Conservation (phyloP, 2,113 vertebrate species). For the Zosterops pallidus region DNA sequence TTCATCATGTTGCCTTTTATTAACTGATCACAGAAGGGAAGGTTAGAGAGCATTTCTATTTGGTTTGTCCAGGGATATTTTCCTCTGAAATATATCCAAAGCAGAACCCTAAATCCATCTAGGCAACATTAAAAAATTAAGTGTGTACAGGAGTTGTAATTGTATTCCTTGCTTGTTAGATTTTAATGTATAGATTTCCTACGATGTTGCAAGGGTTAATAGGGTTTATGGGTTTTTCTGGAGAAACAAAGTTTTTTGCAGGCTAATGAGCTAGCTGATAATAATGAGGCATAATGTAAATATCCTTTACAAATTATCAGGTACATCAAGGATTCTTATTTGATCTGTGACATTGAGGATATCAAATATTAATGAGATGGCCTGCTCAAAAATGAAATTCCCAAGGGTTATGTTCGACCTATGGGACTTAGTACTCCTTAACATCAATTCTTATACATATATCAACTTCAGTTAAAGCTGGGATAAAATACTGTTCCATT, state of each 20-base stretch:
- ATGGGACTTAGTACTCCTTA: not conserved
- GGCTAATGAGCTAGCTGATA: not conserved
- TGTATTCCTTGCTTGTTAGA: not conserved
- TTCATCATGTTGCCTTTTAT: not conserved
- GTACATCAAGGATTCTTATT: not conserved
- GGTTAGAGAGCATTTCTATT: not conserved
- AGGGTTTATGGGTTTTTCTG: not conserved
- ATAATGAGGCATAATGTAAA: not conserved
- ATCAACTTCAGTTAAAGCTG: not conserved
- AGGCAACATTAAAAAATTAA: not conserved
- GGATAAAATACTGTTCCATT: not conserved
- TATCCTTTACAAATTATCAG: not conserved
- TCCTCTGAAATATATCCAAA: not conserved
- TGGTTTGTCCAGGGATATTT: not conserved
- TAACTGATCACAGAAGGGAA: not conserved
- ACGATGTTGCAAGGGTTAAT: not conserved
- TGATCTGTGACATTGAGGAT: not conserved
- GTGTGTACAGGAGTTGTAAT: not conserved
- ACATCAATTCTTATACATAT: not conserved
- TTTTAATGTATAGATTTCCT: not conserved
- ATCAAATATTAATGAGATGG: not conserved
- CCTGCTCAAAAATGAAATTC: not conserved
- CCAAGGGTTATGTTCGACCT: not conserved
- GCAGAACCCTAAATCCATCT: not conserved
- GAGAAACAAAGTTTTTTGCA: not conserved